Conservation (phyloP, 64 coral and sea anemone genomes). For the Cladopsammia gracilis region DNA sequence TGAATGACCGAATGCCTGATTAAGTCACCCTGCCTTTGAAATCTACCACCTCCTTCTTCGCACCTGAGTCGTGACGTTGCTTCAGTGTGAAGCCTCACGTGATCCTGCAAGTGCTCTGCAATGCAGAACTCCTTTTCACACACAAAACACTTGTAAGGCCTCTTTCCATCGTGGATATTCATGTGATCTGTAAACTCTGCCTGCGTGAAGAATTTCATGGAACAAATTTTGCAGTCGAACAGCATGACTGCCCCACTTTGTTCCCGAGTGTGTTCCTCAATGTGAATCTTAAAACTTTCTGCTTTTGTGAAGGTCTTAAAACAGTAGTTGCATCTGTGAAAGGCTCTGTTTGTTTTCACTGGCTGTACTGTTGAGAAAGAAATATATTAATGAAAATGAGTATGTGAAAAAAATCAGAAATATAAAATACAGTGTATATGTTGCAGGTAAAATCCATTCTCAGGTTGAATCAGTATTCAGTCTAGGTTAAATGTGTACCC, state of each 20-base stretch:
- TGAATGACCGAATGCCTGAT: slow-evolving; percentile 23
- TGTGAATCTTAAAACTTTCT: slow-evolving; percentile 70
- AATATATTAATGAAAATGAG: no score
- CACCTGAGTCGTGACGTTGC: background rate
- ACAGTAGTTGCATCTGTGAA: slow-evolving; percentile 87
- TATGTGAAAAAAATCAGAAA: no score
- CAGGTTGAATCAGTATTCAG: no score
- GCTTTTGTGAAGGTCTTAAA: slow-evolving; percentile 90
- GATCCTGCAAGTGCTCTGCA: slow-evolving; percentile 86
- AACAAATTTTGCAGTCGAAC: slow-evolving; percentile 85
- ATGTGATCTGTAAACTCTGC: slow-evolving; percentile 89
- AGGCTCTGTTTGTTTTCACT: slow-evolving; percentile 52
- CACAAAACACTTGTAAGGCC: slow-evolving; percentile 84
- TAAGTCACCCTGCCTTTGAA: background rate
- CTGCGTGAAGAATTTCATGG: slow-evolving; percentile 64
- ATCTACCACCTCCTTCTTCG: background rate
- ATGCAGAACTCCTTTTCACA: slow-evolving; percentile 90
- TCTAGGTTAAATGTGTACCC: no score
- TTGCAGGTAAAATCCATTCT: no score
- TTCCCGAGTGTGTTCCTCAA: slow-evolving; percentile 65
- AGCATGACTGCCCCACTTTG: slow-evolving; percentile 29
- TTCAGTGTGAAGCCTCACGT: slow-evolving; percentile 73
- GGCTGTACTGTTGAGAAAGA: slow-evolving; percentile 40
- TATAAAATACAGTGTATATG: no score
- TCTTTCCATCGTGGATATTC: slow-evolving; percentile 86